A percentile compares a stretch with the other conserved stretches of the same genome.
phyloP scores from a whole-genome alignment of 2,113 vertebrate species.

The Sebastes schlegelii region DNA sequence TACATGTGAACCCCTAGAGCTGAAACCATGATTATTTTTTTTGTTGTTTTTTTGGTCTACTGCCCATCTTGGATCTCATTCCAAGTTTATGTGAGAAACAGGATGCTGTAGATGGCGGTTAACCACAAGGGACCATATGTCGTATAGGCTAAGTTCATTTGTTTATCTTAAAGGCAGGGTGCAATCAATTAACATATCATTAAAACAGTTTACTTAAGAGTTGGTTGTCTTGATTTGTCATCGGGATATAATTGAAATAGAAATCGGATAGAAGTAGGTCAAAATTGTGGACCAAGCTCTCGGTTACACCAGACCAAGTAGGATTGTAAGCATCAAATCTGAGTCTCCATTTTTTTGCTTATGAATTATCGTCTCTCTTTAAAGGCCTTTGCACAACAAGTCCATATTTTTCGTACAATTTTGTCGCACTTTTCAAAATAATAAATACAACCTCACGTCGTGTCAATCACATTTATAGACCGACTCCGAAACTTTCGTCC shows the following conservation, averaged over 20 bases:
- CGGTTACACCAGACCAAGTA: neutral
- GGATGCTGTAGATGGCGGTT: neutral
- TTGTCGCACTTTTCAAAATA: too few species aligned
- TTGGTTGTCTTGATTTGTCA: neutral
- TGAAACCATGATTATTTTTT: slow-evolving; percentile 34
- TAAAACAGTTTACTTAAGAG: neutral
- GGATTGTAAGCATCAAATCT: neutral
- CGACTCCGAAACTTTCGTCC: too few species aligned
- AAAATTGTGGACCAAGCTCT: neutral
- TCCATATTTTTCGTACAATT: too few species aligned
- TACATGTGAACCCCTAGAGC: slow-evolving; percentile 32
- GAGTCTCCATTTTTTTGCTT: neutral
- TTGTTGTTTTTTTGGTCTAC: slow-evolving; percentile 28
- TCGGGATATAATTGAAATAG: neutral
- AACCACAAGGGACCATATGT: slow-evolving; percentile 2
- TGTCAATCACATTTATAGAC: too few species aligned
- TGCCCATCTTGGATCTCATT: slow-evolving; percentile 36
- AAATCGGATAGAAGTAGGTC: neutral
- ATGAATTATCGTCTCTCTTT: neutral
- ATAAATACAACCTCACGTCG: too few species aligned
- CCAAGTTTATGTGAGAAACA: slow-evolving; percentile 12
- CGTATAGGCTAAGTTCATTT: neutral
- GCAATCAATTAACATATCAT: neutral
- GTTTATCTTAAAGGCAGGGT: neutral
- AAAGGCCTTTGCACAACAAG: too few species aligned